Evolutionary conservation across 1,140 invertebrate species (phyloP).

Genomic region (Drosophila nasuta): DNA sequence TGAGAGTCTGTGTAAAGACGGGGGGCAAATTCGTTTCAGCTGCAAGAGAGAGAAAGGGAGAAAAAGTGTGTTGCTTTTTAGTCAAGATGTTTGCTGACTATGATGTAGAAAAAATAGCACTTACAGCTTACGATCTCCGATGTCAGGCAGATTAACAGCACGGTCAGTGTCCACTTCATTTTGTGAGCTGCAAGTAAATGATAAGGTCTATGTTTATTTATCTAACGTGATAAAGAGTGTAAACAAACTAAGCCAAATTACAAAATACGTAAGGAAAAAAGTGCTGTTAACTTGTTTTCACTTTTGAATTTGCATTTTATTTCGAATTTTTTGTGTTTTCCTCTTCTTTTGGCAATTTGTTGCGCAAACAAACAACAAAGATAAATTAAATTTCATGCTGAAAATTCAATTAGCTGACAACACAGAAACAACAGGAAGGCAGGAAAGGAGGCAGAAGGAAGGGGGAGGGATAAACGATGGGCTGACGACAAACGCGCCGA

Average conservation of each 20-base stretch:
- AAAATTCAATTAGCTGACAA: conserved; percentile 82
- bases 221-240: conserved; percentile 8
- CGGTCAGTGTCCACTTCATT: conserved; percentile 49
- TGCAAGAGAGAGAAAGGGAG: conserved; percentile 3
- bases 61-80: neutral
- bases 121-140: conserved; percentile 36
- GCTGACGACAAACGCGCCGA: conserved; percentile 34
- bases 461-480: conserved; percentile 16
- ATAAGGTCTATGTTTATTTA: conserved; percentile 49
- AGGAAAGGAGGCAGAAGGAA: conserved; percentile 35
- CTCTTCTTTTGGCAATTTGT: conserved; percentile 62
- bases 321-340: conserved; percentile 31
- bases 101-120: neutral
- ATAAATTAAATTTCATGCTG: conserved; percentile 82
- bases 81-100: neutral
- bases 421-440: conserved; percentile 60
- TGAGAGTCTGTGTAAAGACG: conserved; percentile 89
- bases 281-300: conserved; percentile 45
- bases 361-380: conserved; percentile 77
- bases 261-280: conserved; percentile 28
- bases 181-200: conserved; percentile 44
- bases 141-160: conserved; percentile 51
- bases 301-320: conserved; percentile 48
- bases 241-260: conserved; percentile 50
- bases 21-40: conserved; percentile 87